A percentile compares a stretch with the other conserved stretches of the same genome.
Conservation (phyloP, 2,888 invertebrate genomes). For the Mythimna albipuncta region DNA sequence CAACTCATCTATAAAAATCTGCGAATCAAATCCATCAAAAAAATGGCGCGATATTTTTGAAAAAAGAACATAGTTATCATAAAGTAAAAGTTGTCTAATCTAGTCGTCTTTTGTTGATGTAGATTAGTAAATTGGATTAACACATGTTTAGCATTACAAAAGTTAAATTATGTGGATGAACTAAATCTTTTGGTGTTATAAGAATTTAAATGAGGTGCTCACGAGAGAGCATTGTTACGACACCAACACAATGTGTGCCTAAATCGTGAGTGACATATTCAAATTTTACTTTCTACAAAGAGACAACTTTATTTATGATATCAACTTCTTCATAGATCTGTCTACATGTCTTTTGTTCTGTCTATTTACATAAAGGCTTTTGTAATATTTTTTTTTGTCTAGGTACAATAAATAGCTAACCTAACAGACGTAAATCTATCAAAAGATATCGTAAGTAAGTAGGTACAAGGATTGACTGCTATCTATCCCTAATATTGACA, state of each 20-base stretch:
- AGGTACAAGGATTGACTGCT: no score
- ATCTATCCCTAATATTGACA: no score
- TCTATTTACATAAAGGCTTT: not conserved
- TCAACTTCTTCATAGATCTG: conserved; percentile 4
- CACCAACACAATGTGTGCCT: conserved; percentile 45
- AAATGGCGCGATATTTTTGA: conserved; percentile 13
- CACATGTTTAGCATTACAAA: conserved; percentile 46
- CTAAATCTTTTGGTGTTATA: conserved; percentile 45
- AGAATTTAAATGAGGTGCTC: conserved; percentile 52
- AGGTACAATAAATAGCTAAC: not conserved
- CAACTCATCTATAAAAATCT: no score
- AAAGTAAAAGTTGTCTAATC: conserved; percentile 25
- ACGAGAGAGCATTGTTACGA: conserved; percentile 45
- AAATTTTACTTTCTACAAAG: conserved; percentile 62
- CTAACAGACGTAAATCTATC: no score
- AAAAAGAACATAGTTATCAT: conserved; percentile 17
- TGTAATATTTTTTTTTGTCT: not conserved
- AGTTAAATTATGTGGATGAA: conserved; percentile 37
- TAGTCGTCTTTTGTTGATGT: conserved; percentile 13
- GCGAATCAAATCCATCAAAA: no score
- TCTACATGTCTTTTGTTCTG: not conserved
- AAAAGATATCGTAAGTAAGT: no score
- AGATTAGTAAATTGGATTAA: conserved; percentile 29
- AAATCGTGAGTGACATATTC: conserved; percentile 64
- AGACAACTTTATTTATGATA: conserved; percentile 43